Percentiles rank a stretch among this genome's conserved stretches.
These are phyloP conservation scores for Chaetophractus vellerosus DNA, from an alignment of 2,797 vertebrate genomes.

Conservation along the genomic window DNA sequence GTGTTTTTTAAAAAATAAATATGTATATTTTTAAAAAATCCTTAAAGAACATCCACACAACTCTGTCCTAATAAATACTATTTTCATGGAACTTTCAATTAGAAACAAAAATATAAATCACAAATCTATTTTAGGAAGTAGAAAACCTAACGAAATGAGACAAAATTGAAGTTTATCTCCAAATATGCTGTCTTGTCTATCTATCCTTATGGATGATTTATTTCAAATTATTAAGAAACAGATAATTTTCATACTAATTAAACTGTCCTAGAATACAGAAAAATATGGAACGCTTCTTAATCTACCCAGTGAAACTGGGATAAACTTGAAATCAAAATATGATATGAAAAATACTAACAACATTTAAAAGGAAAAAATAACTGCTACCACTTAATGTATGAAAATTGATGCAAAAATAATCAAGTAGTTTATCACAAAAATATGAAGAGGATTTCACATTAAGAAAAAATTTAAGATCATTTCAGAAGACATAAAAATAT, in stretches of 20 bases:
- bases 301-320: neutral
- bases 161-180: neutral
- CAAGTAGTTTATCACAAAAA: neutral
- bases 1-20: no score
- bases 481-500: neutral
- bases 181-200: neutral
- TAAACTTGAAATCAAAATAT: slow-evolving; percentile 5
- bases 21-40: no score
- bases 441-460: neutral
- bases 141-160: neutral
- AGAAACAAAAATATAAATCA: neutral
- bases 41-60: neutral
- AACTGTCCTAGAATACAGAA: neutral
- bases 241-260: neutral
- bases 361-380: neutral
- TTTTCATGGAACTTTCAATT: neutral
- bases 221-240: slow-evolving; percentile 19
- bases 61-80: neutral
- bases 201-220: neutral
- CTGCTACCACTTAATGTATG: neutral
- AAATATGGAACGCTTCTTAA: neutral
- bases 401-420: neutral
- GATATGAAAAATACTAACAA: neutral
- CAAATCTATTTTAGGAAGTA: neutral
- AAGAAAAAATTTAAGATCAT: neutral